phyloP scores from a whole-genome alignment of 2,113 vertebrate species.

The Danionella cerebrum region DNA sequence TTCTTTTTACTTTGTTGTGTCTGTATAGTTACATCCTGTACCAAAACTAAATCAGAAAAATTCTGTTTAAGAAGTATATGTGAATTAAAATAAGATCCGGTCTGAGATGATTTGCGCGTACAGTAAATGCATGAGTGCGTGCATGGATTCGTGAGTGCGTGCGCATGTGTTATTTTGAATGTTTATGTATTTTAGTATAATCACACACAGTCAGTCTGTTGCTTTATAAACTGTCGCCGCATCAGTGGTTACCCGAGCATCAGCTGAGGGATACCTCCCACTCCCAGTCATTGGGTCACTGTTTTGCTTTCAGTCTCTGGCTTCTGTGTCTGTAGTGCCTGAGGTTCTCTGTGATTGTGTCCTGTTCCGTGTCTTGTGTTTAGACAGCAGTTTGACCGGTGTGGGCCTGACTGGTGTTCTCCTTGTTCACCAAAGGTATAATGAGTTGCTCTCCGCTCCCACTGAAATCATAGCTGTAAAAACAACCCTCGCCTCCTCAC shows the following conservation, averaged over 20 bases:
- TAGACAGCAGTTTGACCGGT: not conserved
- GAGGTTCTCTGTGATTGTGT: not conserved
- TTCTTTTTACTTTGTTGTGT: too few relatives aligned
- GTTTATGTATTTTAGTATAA: slow-evolving; percentile 6
- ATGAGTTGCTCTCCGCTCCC: not conserved
- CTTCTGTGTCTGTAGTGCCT: not conserved
- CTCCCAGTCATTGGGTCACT: not conserved
- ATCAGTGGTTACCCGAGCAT: not conserved
- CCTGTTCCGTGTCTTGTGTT: not conserved
- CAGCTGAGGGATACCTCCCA: not conserved
- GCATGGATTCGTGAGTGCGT: too few relatives aligned
- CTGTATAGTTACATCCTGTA: too few relatives aligned
- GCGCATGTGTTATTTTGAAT: too few relatives aligned
- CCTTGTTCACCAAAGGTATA: not conserved
- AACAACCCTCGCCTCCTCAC: slow-evolving; percentile 9
- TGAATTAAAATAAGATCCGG: too few relatives aligned
- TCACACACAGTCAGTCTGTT: slow-evolving; percentile 25
- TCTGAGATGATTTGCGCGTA: too few relatives aligned
- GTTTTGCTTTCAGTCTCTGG: not conserved
- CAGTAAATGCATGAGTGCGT: too few relatives aligned
- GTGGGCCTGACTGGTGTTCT: not conserved
- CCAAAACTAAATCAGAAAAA: too few relatives aligned
- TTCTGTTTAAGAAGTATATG: too few relatives aligned
- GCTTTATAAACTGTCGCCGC: slow-evolving; percentile 17
- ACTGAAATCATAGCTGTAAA: slow-evolving; percentile 8